Percentiles rank a stretch among this genome's conserved stretches.
phyloP scores from a whole-genome alignment of 2,888 invertebrate genomes.

The Drosophila paucipuncta region DNA sequence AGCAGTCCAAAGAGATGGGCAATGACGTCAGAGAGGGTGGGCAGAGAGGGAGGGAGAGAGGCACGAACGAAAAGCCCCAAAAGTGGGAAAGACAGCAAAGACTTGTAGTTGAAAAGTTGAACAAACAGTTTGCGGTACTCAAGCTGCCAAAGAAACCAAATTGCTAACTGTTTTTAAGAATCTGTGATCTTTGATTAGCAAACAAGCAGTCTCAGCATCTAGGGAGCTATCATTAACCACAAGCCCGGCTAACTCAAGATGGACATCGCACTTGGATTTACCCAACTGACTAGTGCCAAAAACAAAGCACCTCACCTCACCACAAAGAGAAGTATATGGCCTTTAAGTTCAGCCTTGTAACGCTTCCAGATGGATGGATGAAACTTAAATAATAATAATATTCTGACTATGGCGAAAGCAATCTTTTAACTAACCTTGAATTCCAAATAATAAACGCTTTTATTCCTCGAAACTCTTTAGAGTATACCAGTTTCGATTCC shows the following conservation, averaged over 20 bases:
- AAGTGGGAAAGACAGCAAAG: slow-evolving; percentile 27
- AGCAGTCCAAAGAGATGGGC: slow-evolving; percentile 33
- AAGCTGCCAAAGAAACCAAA: slow-evolving; percentile 37
- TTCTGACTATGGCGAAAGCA: neutral
- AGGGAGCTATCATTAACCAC: slow-evolving; percentile 67
- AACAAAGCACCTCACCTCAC: slow-evolving; percentile 32
- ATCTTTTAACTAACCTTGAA: neutral
- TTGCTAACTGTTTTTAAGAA: slow-evolving; percentile 72
- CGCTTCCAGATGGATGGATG: neutral
- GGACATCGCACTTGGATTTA: slow-evolving; percentile 62
- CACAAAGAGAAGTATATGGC: neutral
- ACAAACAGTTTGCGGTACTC: slow-evolving; percentile 80
- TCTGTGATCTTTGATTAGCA: slow-evolving; percentile 76
- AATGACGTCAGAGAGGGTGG: slow-evolving; percentile 63
- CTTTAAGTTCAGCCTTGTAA: neutral
- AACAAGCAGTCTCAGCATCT: slow-evolving; percentile 66
- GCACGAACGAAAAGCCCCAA: neutral
- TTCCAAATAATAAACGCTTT: neutral
- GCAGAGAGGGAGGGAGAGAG: neutral
- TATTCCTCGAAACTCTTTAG: slow-evolving; percentile 17
- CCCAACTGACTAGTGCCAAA: slow-evolving; percentile 49
- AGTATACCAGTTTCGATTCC: slow-evolving; percentile 44
- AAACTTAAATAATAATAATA: neutral
- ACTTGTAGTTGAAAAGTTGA: slow-evolving; percentile 74
- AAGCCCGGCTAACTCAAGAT: slow-evolving; percentile 37